Evolutionary conservation across 2,797 vertebrate genomes (phyloP).

Genomic region (Notolabrus celidotus): DNA sequence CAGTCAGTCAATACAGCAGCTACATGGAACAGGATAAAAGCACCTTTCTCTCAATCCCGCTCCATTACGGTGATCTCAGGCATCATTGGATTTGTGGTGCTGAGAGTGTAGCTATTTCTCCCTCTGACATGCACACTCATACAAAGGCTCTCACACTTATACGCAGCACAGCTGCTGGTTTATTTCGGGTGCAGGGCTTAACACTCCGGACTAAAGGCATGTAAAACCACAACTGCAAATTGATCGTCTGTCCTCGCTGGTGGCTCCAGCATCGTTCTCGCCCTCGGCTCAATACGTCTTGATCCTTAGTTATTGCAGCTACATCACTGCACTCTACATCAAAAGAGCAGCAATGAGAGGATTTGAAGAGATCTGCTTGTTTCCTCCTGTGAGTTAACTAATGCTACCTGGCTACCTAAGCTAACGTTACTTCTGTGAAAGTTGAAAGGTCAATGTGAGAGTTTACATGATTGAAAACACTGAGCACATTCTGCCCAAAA

Average conservation of each 20-base stretch:
- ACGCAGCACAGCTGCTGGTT: constrained; percentile 69
- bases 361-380: background rate
- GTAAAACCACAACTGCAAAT: constrained; percentile 74
- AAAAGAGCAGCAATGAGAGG: constrained; percentile 9
- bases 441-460: too few species aligned
- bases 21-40: constrained; percentile 55
- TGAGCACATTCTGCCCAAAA: too few species aligned
- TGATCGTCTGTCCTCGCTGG: constrained; percentile 58
- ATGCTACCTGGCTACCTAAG: too few species aligned
- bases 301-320: constrained; percentile 34
- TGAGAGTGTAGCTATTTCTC: constrained; percentile 51
- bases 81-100: constrained; percentile 56
- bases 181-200: constrained; percentile 73
- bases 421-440: too few species aligned
- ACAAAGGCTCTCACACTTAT: constrained; percentile 20
- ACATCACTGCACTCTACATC: constrained; percentile 25
- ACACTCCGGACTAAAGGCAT: constrained; percentile 56
- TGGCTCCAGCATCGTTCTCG: constrained; percentile 44
- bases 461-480: too few species aligned
- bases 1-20: constrained; percentile 16
- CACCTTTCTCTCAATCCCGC: constrained; percentile 26
- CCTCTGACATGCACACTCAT: constrained; percentile 20
- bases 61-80: constrained; percentile 43
- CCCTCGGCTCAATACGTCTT: constrained; percentile 33
- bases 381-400: too few species aligned